These are phyloP conservation scores for Bothrops alternatus DNA, from an alignment of 2,797 vertebrate genomes.

Conservation along the genomic window DNA sequence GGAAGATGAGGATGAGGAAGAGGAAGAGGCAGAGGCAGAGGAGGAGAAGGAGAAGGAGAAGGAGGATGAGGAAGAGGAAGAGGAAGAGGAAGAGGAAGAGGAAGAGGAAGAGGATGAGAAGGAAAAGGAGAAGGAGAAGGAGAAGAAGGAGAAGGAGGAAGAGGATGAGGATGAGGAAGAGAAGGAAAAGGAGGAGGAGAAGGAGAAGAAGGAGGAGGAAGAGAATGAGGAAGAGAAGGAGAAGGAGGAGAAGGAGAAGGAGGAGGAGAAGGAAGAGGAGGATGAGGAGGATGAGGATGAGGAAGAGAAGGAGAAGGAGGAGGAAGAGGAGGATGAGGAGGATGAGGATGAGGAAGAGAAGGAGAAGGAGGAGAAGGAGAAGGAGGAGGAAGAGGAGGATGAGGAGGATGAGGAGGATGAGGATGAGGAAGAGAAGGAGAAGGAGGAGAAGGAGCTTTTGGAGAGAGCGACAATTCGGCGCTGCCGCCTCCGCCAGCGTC, in stretches of 20 bases:
- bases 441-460: background rate
- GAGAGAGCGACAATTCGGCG: slow-evolving; percentile 29
- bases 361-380: no score
- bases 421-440: no score
- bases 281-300: accelerated
- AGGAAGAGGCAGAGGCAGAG: accelerated
- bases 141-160: no score
- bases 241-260: no score
- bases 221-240: accelerated
- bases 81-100: no score
- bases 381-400: no score
- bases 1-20: accelerated
- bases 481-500: slow-evolving; percentile 75
- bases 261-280: no score
- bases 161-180: accelerated
- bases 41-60: accelerated
- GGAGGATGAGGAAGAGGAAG: no score
- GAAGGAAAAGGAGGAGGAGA: accelerated
- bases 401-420: no score
- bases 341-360: accelerated
- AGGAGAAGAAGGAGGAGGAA: accelerated
- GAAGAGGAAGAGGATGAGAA: no score
- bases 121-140: no score
- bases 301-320: accelerated
- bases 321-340: accelerated